Conservation (phyloP, 1,140 invertebrate species). For the Atta texana region DNA sequence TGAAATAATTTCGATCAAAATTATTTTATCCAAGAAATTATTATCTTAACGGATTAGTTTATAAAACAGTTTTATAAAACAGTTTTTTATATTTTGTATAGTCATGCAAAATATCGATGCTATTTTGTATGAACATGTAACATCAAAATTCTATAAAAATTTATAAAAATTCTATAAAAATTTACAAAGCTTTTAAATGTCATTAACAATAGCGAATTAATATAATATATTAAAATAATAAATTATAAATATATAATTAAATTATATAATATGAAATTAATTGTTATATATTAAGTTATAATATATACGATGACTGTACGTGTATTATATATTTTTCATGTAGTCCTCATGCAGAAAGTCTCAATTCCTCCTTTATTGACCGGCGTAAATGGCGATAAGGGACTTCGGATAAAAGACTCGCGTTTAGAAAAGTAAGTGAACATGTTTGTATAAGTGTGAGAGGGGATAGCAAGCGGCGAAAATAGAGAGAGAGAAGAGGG, state of each 20-base stretch:
- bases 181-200: neutral
- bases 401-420: constrained; percentile 70
- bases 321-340: neutral
- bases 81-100: neutral
- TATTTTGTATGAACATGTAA: neutral
- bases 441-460: constrained; percentile 12
- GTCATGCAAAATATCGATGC: neutral
- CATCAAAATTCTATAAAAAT: constrained; percentile 14
- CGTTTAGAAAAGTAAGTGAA: constrained; percentile 55
- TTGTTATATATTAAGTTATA: too few relatives aligned
- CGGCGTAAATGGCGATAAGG: constrained; percentile 62
- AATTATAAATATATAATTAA: neutral
- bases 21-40: constrained; percentile 13
- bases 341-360: constrained; percentile 30
- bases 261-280: too few relatives aligned
- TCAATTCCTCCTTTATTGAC: constrained; percentile 64
- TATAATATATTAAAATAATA: neutral
- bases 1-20: neutral
- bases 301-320: neutral
- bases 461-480: constrained; percentile 41
- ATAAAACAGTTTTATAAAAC: neutral
- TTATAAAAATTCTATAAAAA: neutral
- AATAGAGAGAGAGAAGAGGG: constrained; percentile 44
- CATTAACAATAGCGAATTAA: neutral
- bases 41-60: constrained; percentile 3